Evolutionary conservation across 2,888 invertebrate species (phyloP), one percentile per base, ranked within the genome.

Genomic region (Acleris literana): DNA sequence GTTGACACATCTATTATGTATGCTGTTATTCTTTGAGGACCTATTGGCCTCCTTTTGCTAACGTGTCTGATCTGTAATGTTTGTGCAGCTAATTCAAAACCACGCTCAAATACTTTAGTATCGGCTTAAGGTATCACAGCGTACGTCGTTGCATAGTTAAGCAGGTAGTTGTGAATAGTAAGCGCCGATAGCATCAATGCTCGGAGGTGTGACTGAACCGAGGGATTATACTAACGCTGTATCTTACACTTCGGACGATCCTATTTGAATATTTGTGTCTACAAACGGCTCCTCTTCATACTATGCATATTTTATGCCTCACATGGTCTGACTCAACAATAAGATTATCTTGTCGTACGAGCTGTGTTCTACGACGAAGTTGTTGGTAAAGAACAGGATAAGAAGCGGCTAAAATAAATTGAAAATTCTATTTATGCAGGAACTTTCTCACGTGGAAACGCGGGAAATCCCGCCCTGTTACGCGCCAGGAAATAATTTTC

Each of bases 131-230:
- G 69, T 66, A 70, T 68, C 68, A 64, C 53, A 57, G 51, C 54
- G 68, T 71, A 72, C 71, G 72, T 71, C 71, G 72, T 72, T 70
- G 72, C 72, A 71, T 69, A 72, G 75, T 70, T 74, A 73, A 76
- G 74, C 74, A 73, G 68, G 74, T 75, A 73, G 73, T 72, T 73
- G 73, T 76, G 72, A 75, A 71, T 70, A 69, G 66, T 70, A 70
- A 71, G 73, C 73, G 68, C 72, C 53, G 72, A 70, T 71, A 68
- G 71, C 74, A 69, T 69, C 71, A 70, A 74, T 73, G 71, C 72
- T 72, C 64, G 68, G 75, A 79, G 76, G 80, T 82, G 81, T 80
- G 78, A 80, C 76, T 74, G 78, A 80, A 77, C 74, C 71, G 69
- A 60, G 60, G 66, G 66, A 68, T 65, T 73, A 68, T 72, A 72